phyloP scores from a whole-genome alignment of 2,797 vertebrate species.

The Syndactyla subalaris region DNA sequence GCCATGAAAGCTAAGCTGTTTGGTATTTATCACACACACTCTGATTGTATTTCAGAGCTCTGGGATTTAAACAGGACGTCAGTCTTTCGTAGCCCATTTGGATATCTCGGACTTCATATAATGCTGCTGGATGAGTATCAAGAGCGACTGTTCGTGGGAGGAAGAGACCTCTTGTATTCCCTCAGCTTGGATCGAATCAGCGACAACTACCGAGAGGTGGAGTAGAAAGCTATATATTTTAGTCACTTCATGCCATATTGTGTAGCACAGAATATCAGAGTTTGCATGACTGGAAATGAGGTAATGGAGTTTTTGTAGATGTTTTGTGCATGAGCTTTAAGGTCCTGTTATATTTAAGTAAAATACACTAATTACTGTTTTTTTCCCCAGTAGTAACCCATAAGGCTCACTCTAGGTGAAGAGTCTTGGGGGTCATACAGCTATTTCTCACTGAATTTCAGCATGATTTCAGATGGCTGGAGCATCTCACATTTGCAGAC shows the following conservation, averaged over 20 bases:
- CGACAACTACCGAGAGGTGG: constrained; percentile 89
- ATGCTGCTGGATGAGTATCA: constrained; percentile 95
- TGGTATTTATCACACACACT: constrained; percentile 23
- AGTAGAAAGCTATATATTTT: neutral
- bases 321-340: neutral
- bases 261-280: neutral
- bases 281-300: neutral
- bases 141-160: constrained; percentile 92
- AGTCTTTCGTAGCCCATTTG: constrained; percentile 87
- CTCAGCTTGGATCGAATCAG: constrained; percentile 90
- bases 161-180: constrained; percentile 91
- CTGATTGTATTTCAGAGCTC: constrained; percentile 85
- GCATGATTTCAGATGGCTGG: neutral
- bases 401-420: neutral
- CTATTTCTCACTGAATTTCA: neutral
- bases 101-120: constrained; percentile 85
- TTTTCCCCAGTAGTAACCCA: neutral
- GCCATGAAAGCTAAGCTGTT: neutral
- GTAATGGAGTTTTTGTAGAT: neutral
- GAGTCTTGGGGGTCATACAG: neutral
- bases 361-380: neutral
- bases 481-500: neutral
- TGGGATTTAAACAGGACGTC: constrained; percentile 94
- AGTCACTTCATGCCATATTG: neutral
- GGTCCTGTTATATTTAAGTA: neutral